Evolutionary conservation across 2,113 vertebrate species (phyloP), one percentile per base, ranked within the genome.

Genomic region (Macrotis lagotis): DNA sequence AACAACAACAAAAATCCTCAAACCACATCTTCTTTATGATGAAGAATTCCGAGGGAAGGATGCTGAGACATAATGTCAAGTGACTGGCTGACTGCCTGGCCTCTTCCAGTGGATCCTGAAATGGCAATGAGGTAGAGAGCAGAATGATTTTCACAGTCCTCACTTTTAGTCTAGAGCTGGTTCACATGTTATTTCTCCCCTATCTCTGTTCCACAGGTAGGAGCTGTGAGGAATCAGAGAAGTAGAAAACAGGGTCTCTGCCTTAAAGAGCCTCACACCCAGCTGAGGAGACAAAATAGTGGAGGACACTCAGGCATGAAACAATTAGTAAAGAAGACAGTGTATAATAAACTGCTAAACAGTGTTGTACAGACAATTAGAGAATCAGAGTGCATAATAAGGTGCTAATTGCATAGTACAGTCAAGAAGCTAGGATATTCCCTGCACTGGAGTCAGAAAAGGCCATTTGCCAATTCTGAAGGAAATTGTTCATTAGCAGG

Each of bases 211-310:
- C n/a, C 66, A 24, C 16, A 83, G 4, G 6, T 83, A 44, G 11
- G 22, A 3, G 26, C 90, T 16, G 0, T 7, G 2, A 48, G 89
- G 22, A 7, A 16, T 0, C 0, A 1, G 74, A 19, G 50, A 7
- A 25, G 4, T 10, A 44, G 50, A 11, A 4, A 9, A 25, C 25
- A 0, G 0, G 0, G 44, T 14, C 47, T 26, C 22, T 50, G 47
- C 26, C 37, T 90, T 25, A 24, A 0, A 1, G 50, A n/a, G 0
- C 25, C 48, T 28, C 26, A 0, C 0, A 47, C 11, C 25, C 31
- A 8, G 8, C n/a, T 25, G 90, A 90, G 51, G 88, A 59, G 7
- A 3, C 1, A n/a, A 24, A 1, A 8, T 0, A 83, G 66, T 24
- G 6, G 59, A 2, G n/a, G 66, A 83, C 66, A 83, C n/a, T 83